Conservation (phyloP, 2,797 vertebrate species). For the Peromyscus attwateri region DNA sequence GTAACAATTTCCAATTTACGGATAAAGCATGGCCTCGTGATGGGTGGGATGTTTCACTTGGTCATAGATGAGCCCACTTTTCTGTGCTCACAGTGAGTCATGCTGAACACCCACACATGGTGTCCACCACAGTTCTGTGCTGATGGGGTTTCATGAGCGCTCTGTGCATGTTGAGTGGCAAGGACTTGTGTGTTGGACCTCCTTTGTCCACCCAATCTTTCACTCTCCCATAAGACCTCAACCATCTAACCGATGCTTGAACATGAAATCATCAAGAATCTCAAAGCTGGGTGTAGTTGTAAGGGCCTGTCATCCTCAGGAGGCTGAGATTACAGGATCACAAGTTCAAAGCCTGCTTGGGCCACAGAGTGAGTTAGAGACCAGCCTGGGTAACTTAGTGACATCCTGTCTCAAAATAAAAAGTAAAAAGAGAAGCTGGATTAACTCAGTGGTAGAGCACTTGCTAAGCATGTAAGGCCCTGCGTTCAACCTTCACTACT, state of each 20-base stretch:
- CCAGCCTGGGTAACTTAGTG: neutral
- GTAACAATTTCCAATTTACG: neutral
- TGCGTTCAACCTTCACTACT: neutral
- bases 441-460: neutral
- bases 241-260: neutral
- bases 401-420: neutral
- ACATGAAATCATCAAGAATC: neutral
- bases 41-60: neutral
- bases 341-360: neutral
- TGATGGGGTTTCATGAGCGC: fast-evolving
- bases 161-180: no score
- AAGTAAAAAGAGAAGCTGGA: neutral
- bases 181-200: neutral
- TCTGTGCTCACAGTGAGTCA: neutral
- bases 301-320: neutral
- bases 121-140: no score
- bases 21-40: neutral
- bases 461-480: neutral
- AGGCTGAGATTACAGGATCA: neutral
- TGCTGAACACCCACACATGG: fast-evolving
- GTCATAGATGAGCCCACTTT: fast-evolving
- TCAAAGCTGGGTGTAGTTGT: neutral
- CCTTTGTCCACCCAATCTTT: neutral
- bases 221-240: neutral
- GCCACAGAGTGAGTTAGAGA: neutral